Evolutionary conservation across 2,797 vertebrate species (phyloP), one percentile per base, ranked within the genome.

Genomic region (Xyrichtys novacula): DNA sequence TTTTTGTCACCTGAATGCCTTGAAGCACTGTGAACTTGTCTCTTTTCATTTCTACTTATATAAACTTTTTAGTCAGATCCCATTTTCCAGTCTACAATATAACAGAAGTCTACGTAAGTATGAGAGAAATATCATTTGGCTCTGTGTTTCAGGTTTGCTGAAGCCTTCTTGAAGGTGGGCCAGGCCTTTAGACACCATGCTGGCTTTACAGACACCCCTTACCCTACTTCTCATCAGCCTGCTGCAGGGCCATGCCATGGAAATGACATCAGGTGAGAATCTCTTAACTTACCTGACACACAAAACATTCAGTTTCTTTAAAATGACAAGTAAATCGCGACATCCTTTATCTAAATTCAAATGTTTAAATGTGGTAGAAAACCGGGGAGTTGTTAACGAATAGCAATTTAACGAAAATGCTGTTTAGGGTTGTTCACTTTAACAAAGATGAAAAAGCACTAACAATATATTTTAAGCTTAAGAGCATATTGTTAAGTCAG

Each of bases 221-320:
- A 29, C 48, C 4, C 57, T 85, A 53, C 69, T 86, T 53, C 63
- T 89, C 74, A 61, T 84, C 70, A 71, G 73, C 69, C 72, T 87
- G 68, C 62, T 92, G 81, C 74, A 38, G 43, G 46, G 83, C 59
- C 47, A 42, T 2, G 19, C 74, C 19, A 6, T 50, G 60, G 69
- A 78, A 43, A 44, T 57, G 55, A 65, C 60, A 67, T 72, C 85
- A 89, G 90, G 91, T 92, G 58, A 85, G 76, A 67, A 44, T 58
- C 28, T 74, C n/a, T 38, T 36, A 19, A 16, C 11, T 25, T 17
- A 28, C 43, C 42, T 12, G 10, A 61, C 7, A 17, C 11, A 38
- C 20, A 46, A 16, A 9, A 29, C 8, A 6, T 9, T 4, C 4
- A n/a, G 25, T 11, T 39, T 42, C 7, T 1, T 65, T 46, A 6